Evolutionary conservation across 2,888 invertebrate genomes (phyloP).

Genomic region (Pachymerium ferrugineum): DNA sequence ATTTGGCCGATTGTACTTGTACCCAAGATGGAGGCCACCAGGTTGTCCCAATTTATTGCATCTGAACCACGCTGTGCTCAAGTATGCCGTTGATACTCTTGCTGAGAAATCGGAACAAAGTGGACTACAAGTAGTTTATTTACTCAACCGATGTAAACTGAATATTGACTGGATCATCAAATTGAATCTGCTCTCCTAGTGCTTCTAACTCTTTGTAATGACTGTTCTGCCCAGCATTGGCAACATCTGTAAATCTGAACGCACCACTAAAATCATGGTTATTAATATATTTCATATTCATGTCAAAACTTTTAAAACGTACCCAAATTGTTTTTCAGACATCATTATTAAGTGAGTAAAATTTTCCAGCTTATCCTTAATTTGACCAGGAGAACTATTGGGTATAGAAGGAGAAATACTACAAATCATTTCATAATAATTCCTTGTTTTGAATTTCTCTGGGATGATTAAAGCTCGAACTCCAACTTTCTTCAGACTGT

Average conservation of each 20-base stretch:
- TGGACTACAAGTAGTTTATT: not conserved
- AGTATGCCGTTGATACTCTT: not conserved
- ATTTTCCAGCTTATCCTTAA: not conserved
- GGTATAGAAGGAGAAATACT: constrained; percentile 53
- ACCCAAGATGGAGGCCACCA: no score
- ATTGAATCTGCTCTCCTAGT: constrained; percentile 55
- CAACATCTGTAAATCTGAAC: not conserved
- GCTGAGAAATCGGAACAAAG: not conserved
- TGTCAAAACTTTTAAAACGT: not conserved
- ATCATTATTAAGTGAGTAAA: constrained; percentile 53
- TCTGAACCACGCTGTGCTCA: no score
- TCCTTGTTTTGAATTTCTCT: constrained; percentile 57
- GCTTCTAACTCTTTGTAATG: constrained; percentile 43
- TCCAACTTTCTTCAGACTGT: constrained; percentile 65
- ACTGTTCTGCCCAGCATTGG: not conserved
- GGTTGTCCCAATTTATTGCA: no score
- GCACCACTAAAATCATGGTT: constrained; percentile 40
- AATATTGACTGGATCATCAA: constrained; percentile 67
- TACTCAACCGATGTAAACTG: constrained; percentile 67
- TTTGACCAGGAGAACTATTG: not conserved
- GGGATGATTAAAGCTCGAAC: constrained; percentile 62
- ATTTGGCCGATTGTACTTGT: no score
- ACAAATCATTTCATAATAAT: constrained; percentile 62
- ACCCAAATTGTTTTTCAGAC: constrained; percentile 55
- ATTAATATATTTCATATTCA: constrained; percentile 43